phyloP scores from a whole-genome alignment of 92 coral and sea anemone species.

The Bergia sp. region DNA sequence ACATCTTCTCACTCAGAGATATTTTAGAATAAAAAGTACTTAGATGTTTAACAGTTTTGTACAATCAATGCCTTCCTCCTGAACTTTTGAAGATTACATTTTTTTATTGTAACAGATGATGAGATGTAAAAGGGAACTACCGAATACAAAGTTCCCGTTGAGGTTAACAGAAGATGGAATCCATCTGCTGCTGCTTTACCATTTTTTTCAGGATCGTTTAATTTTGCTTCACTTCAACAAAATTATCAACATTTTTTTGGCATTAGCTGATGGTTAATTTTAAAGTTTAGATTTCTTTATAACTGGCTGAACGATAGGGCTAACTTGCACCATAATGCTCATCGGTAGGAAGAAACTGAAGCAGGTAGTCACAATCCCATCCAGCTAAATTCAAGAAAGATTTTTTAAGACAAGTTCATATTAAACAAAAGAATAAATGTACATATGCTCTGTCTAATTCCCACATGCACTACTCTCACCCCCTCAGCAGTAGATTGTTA shows the following conservation, averaged over 20 bases:
- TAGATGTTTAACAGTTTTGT: background rate
- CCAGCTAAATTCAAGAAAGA: too few relatives aligned
- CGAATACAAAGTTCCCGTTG: background rate
- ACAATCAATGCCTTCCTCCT: background rate
- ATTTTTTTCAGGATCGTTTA: background rate
- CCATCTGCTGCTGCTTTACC: conserved; percentile 13
- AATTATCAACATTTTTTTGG: background rate
- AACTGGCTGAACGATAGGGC: too few relatives aligned
- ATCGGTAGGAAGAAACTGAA: too few relatives aligned
- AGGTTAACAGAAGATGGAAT: background rate
- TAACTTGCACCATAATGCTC: background rate
- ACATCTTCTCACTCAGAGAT: background rate
- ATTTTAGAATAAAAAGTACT: too few relatives aligned
- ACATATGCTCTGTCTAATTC: too few relatives aligned
- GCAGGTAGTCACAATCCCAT: too few relatives aligned
- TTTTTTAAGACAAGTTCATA: too few relatives aligned
- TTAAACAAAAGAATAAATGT: too few relatives aligned
- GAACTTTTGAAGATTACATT: background rate
- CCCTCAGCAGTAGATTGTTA: too few relatives aligned
- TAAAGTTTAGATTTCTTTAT: too few relatives aligned
- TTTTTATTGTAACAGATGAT: background rate
- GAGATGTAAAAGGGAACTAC: background rate
- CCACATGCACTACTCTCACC: background rate
- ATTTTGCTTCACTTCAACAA: background rate
- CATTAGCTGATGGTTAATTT: background rate